Evolutionary conservation across 1,140 invertebrate genomes (phyloP).

Genomic region (Papilio glaucus): DNA sequence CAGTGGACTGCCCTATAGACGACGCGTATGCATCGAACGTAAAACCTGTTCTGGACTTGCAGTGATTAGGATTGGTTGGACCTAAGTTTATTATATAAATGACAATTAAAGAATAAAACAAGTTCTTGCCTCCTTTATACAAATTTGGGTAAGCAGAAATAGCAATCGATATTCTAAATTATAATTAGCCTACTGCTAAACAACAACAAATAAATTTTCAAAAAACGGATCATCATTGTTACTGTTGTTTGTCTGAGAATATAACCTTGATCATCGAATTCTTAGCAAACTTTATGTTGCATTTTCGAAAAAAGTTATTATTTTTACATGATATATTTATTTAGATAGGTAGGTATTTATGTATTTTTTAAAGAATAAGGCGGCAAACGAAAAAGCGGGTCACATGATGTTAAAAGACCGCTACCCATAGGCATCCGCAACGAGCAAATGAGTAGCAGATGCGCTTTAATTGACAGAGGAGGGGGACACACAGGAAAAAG

Average conservation of each 20-base stretch:
- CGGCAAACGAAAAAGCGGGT: too few species aligned
- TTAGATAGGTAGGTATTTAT: too few species aligned
- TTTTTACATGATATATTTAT: too few species aligned
- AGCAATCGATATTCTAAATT: background rate
- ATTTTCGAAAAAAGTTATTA: too few species aligned
- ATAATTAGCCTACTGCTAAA: background rate
- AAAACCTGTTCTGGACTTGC: conserved; percentile 29
- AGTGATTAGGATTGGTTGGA: conserved; percentile 5
- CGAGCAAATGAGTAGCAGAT: too few species aligned
- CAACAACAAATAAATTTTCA: background rate
- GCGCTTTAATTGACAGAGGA: too few species aligned
- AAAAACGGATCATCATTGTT: background rate
- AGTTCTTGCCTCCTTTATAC: background rate
- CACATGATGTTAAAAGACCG: too few species aligned
- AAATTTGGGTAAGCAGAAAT: background rate
- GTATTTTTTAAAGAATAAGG: too few species aligned
- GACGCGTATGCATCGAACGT: background rate
- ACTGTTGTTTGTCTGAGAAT: background rate
- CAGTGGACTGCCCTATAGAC: conserved; percentile 12
- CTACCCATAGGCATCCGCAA: too few species aligned
- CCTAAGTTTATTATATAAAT: conserved; percentile 2
- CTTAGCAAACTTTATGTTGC: background rate
- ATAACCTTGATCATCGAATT: background rate
- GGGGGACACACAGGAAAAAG: too few species aligned
- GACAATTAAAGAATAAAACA: background rate